phyloP scores from a whole-genome alignment of 2,888 invertebrate genomes.

The Acanthopleura granulata region DNA sequence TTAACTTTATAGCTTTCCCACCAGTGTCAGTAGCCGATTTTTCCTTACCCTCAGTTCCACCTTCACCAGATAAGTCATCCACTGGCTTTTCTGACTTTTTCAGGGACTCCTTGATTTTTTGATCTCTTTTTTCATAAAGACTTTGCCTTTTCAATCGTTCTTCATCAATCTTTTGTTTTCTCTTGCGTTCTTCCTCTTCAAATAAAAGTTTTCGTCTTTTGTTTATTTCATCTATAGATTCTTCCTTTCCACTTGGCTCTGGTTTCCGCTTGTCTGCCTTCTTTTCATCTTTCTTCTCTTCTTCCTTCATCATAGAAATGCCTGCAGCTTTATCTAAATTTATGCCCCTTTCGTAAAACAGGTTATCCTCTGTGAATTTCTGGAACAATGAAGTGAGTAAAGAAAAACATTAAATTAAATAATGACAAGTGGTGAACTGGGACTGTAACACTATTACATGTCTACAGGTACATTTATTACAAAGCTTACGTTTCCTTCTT shows the following conservation, averaged over 20 bases:
- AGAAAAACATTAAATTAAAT: neutral
- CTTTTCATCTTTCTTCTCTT: neutral
- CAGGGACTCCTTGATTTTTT: neutral
- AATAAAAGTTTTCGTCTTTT: neutral
- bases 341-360: slow-evolving; percentile 55
- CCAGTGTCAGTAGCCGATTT: too few species aligned
- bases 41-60: too few species aligned
- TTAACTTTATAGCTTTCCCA: too few species aligned
- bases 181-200: neutral
- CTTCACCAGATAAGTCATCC: neutral
- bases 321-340: slow-evolving; percentile 56
- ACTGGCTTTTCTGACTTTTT: slow-evolving; percentile 3
- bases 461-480: too few species aligned
- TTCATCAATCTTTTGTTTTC: neutral
- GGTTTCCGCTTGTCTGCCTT: neutral
- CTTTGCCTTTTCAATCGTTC: neutral
- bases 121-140: neutral
- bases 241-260: neutral
- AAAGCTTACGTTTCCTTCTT: too few species aligned
- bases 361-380: slow-evolving; percentile 54
- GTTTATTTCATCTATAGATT: neutral
- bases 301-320: slow-evolving; percentile 32
- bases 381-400: slow-evolving; percentile 30
- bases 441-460: too few species aligned
- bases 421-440: too few species aligned